Percentiles rank a stretch among this genome's conserved stretches.
These are phyloP conservation scores for Brachirus orientalis DNA, from an alignment of 2,113 vertebrate genomes.

Conservation along the genomic window DNA sequence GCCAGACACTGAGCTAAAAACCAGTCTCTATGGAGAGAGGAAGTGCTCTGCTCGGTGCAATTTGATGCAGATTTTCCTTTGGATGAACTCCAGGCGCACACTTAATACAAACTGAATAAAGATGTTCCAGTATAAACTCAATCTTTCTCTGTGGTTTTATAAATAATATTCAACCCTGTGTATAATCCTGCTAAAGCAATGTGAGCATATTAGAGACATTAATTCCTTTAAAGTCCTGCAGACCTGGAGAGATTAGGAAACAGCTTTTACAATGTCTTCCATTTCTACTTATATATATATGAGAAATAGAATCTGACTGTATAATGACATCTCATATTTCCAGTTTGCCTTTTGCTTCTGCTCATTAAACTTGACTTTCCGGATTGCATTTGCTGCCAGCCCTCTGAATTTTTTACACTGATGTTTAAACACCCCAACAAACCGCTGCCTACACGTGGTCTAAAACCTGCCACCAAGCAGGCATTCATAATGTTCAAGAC, in stretches of 20 bases:
- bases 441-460: slow-evolving; percentile 36
- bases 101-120: slow-evolving; percentile 16
- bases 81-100: slow-evolving; percentile 40
- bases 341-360: slow-evolving; percentile 35
- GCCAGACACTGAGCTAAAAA: slow-evolving; percentile 3
- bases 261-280: slow-evolving; percentile 32
- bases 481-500: slow-evolving; percentile 44
- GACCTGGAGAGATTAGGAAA: slow-evolving; percentile 27
- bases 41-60: slow-evolving; percentile 19
- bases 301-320: slow-evolving; percentile 36
- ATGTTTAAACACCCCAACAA: slow-evolving; percentile 35
- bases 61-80: slow-evolving; percentile 18
- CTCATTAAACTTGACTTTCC: slow-evolving; percentile 62
- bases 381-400: slow-evolving; percentile 44
- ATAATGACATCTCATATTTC: slow-evolving; percentile 48
- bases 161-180: slow-evolving; percentile 26
- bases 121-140: slow-evolving; percentile 4
- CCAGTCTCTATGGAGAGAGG: slow-evolving; percentile 1
- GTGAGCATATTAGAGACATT: slow-evolving; percentile 21
- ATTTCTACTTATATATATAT: slow-evolving; percentile 23
- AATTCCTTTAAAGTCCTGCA: slow-evolving; percentile 41
- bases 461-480: slow-evolving; percentile 31
- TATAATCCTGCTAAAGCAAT: slow-evolving; percentile 20
- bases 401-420: slow-evolving; percentile 35
- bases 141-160: slow-evolving; percentile 1